These are phyloP conservation scores for Lepidostoma basale DNA, from an alignment of 1,140 invertebrate species.

Conservation along the genomic window DNA sequence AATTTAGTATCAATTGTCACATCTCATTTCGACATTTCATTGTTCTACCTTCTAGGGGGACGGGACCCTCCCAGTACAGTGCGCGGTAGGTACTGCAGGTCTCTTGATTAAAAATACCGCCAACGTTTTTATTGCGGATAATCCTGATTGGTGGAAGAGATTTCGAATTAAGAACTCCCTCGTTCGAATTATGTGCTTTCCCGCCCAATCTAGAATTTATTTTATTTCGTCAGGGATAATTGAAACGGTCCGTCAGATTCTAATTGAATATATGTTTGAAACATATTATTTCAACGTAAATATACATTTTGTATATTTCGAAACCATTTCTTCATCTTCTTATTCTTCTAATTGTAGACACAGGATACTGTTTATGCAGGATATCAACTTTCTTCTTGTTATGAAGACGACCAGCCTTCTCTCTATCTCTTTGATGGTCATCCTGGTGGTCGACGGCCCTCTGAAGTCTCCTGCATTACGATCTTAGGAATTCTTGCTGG, in stretches of 20 bases:
- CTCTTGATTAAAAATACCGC: conserved; percentile 47
- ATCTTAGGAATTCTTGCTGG: no score
- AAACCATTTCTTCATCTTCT: no score
- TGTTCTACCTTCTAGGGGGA: conserved; percentile 9
- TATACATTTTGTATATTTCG: no score
- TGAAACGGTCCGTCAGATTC: neutral
- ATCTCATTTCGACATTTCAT: conserved; percentile 30
- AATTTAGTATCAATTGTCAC: conserved; percentile 18
- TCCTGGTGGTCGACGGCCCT: no score
- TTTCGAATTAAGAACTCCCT: conserved; percentile 42
- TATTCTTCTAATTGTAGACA: no score
- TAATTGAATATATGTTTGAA: no score
- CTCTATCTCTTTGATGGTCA: no score
- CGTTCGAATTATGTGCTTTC: conserved; percentile 29
- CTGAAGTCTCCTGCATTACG: no score
- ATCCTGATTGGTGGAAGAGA: conserved; percentile 47
- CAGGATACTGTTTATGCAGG: no score
- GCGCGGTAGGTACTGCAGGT: conserved; percentile 28
- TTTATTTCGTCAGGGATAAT: conserved; percentile 20
- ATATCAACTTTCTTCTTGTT: no score
- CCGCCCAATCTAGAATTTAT: conserved; percentile 15
- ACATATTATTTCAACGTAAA: no score
- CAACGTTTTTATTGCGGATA: conserved; percentile 48
- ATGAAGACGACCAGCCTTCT: no score
- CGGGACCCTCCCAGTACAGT: neutral